These are phyloP conservation scores for Drosophila asahinai DNA, from an alignment of 1,140 invertebrate species.

Conservation along the genomic window DNA sequence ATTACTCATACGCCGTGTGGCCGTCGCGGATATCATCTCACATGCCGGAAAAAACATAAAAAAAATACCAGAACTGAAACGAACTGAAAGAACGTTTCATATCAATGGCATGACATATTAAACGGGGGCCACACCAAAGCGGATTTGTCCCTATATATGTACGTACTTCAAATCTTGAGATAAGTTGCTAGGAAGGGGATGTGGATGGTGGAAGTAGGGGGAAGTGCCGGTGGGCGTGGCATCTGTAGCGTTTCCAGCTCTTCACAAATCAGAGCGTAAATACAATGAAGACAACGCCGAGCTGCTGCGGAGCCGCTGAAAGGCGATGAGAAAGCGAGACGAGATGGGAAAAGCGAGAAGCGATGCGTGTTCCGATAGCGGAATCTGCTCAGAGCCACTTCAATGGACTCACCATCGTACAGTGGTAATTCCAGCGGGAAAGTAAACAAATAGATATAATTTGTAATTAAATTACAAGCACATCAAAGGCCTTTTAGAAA, in stretches of 20 bases:
- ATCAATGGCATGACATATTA: conserved; percentile 76
- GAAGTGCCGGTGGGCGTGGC: conserved; percentile 5
- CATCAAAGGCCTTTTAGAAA: neutral
- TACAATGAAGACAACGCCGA: conserved; percentile 60
- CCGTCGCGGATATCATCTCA: conserved; percentile 31
- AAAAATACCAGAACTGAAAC: conserved; percentile 26
- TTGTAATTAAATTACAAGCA: neutral
- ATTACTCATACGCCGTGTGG: conserved; percentile 73
- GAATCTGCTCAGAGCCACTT: conserved; percentile 65
- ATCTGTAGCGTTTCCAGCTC: conserved; percentile 54
- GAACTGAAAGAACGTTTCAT: conserved; percentile 47
- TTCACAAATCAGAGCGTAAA: conserved; percentile 80
- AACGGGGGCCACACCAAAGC: conserved; percentile 64
- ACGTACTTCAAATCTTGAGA: conserved; percentile 48
- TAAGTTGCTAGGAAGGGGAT: neutral
- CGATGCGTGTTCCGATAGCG: conserved; percentile 64
- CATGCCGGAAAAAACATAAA: conserved; percentile 23
- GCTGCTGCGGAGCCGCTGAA: conserved; percentile 20
- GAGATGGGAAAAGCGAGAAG: conserved; percentile 36
- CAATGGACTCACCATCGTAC: conserved; percentile 42
- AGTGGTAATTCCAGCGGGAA: conserved; percentile 6
- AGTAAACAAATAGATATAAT: neutral
- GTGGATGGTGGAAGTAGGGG: neutral
- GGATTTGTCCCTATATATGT: conserved; percentile 51
- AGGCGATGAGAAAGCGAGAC: conserved; percentile 50